Evolutionary conservation across 2,797 vertebrate genomes (phyloP).

Genomic region (Numenius phaeopus): DNA sequence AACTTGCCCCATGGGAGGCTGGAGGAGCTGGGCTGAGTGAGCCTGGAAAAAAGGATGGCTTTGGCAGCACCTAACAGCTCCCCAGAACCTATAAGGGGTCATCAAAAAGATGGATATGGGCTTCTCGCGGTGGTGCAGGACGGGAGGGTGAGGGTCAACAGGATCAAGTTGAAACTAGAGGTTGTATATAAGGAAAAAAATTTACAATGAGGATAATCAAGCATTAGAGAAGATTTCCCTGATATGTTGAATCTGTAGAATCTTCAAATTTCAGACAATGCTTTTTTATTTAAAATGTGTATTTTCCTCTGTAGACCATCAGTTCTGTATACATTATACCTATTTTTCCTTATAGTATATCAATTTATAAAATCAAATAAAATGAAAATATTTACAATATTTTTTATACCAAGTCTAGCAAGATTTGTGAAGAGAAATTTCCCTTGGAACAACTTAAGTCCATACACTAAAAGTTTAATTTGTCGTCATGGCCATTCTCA

Average conservation of each 20-base stretch:
- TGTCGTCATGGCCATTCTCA: not conserved
- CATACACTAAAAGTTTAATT: not conserved
- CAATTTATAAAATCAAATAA: not conserved
- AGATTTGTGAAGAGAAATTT: not conserved
- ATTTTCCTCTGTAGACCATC: not conserved
- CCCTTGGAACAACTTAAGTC: not conserved
- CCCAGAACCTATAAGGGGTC: accelerated
- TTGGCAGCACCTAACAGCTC: not conserved
- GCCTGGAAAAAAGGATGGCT: not conserved
- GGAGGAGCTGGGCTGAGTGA: not conserved
- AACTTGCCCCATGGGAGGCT: not conserved
- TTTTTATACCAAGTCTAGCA: not conserved
- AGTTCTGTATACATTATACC: not conserved
- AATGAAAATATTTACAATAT: not conserved
- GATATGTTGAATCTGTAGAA: not conserved
- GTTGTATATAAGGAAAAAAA: accelerated
- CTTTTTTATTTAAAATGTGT: not conserved
- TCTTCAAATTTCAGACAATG: not conserved
- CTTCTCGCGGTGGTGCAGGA: not conserved
- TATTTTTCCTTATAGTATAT: not conserved
- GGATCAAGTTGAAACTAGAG: not conserved
- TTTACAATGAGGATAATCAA: not conserved
- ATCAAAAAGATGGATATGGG: not conserved
- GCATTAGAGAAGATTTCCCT: not conserved
- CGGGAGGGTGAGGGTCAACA: not conserved